A percentile compares a stretch with the other conserved stretches of the same genome.
Conservation (phyloP, 2,113 vertebrate genomes). For the Oplegnathus fasciatus region DNA sequence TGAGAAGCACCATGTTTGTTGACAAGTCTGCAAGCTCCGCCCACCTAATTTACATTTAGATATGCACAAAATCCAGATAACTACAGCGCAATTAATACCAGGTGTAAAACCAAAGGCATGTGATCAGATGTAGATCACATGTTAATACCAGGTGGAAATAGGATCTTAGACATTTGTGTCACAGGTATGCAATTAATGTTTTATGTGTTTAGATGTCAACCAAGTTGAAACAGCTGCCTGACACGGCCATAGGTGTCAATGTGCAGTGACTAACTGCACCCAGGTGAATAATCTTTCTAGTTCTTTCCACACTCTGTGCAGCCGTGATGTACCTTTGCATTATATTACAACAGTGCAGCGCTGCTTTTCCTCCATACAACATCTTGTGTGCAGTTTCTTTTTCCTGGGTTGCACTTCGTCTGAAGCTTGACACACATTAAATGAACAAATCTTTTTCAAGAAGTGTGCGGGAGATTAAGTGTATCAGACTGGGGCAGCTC, state of each 20-base stretch:
- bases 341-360: neutral
- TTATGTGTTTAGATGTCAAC: neutral
- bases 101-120: neutral
- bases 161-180: neutral
- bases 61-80: too few relatives aligned
- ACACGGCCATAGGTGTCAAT: too few relatives aligned
- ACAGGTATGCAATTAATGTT: neutral
- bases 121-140: neutral
- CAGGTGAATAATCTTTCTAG: too few relatives aligned
- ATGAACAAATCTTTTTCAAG: neutral
- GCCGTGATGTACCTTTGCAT: neutral
- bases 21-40: too few relatives aligned
- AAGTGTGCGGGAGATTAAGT: neutral
- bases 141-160: neutral
- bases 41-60: too few relatives aligned
- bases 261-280: too few relatives aligned
- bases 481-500: neutral
- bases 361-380: too few relatives aligned
- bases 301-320: neutral
- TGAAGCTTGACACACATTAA: neutral
- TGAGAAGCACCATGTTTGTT: too few relatives aligned
- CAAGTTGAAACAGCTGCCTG: neutral
- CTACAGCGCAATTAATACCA: too few relatives aligned
- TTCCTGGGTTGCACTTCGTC: too few relatives aligned
- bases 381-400: too few relatives aligned